Conservation (phyloP, 2,888 invertebrate species). For the Tipula lateralis region DNA sequence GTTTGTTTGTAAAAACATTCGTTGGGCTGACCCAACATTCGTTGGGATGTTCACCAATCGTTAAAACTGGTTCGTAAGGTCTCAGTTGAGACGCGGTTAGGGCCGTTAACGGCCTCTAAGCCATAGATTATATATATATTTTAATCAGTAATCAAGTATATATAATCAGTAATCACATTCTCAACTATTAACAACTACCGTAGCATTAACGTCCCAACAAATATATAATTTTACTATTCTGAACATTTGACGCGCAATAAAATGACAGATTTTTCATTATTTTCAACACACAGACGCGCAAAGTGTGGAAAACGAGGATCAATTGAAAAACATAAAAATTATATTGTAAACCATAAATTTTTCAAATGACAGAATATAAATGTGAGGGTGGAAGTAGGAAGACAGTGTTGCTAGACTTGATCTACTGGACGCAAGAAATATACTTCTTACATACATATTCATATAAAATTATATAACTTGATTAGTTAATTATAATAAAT, state of each 20-base stretch:
- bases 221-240: neutral
- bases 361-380: neutral
- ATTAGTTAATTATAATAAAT: neutral
- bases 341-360: neutral
- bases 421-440: neutral
- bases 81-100: too few species aligned
- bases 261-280: neutral
- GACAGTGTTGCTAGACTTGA: neutral
- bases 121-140: too few species aligned
- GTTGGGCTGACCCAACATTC: too few species aligned
- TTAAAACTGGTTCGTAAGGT: too few species aligned
- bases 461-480: neutral
- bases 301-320: neutral
- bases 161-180: too few species aligned
- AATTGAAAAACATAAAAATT: neutral
- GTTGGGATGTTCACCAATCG: too few species aligned
- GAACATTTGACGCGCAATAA: neutral
- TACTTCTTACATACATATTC: neutral
- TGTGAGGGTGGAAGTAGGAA: neutral
- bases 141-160: too few species aligned
- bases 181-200: too few species aligned
- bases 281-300: neutral
- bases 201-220: conserved; percentile 19
- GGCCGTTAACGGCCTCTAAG: too few species aligned
- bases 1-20: too few species aligned